Percentiles rank a stretch among this genome's conserved stretches.
phyloP scores from a whole-genome alignment of 2,797 vertebrate genomes.

The Myotis findleyi region DNA sequence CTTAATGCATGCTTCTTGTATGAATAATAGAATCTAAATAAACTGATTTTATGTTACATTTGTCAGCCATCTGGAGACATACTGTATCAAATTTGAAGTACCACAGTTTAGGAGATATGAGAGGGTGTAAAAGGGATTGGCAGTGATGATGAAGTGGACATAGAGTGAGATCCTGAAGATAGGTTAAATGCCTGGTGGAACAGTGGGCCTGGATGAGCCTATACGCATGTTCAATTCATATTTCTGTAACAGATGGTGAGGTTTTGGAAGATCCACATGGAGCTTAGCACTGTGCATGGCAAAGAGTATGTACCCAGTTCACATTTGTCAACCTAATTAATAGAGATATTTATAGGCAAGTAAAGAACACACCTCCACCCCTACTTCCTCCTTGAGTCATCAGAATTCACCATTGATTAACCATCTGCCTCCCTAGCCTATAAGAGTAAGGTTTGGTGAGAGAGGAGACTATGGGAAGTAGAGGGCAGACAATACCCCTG shows the following conservation, averaged over 20 bases:
- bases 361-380: background rate
- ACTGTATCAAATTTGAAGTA: background rate
- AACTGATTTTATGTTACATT: background rate
- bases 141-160: background rate
- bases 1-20: background rate
- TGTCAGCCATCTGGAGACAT: background rate
- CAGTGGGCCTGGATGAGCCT: background rate
- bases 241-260: background rate
- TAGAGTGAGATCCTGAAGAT: background rate
- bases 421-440: background rate
- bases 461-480: background rate
- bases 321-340: conserved; percentile 8
- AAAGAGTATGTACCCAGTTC: background rate
- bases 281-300: background rate
- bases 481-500: background rate
- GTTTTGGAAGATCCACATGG: background rate
- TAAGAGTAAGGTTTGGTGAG: background rate
- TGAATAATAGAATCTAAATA: conserved; percentile 7
- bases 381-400: background rate
- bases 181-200: background rate
- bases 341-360: background rate
- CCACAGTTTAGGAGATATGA: background rate
- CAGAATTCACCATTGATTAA: conserved; percentile 8
- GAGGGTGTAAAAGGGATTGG: background rate
- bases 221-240: background rate